These are phyloP conservation scores for Sitta europaea DNA, from an alignment of 2,113 vertebrate genomes.

Conservation along the genomic window DNA sequence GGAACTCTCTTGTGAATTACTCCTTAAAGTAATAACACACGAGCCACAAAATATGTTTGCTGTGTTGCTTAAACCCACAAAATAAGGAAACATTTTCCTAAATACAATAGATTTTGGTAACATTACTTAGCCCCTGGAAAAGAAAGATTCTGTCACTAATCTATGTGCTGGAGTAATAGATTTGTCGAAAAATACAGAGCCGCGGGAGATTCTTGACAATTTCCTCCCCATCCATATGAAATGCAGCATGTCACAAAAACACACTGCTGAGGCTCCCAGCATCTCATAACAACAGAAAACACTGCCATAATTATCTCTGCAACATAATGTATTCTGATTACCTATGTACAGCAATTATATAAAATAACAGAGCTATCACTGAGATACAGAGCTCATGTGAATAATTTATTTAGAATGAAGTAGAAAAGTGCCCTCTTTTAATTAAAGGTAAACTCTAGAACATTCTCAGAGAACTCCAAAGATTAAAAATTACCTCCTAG, in stretches of 20 bases:
- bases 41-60: not conserved
- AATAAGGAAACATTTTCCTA: not conserved
- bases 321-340: slow-evolving; percentile 61
- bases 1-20: not conserved
- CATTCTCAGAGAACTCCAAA: not conserved
- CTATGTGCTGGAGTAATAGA: not conserved
- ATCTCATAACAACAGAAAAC: not conserved
- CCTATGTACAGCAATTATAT: slow-evolving; percentile 30
- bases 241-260: not conserved
- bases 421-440: not conserved
- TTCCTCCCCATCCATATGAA: not conserved
- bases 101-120: not conserved
- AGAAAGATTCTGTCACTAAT: not conserved
- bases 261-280: not conserved
- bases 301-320: slow-evolving; percentile 30
- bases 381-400: slow-evolving; percentile 6
- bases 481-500: not conserved
- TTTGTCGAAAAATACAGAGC: not conserved
- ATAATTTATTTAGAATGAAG: slow-evolving; percentile 28
- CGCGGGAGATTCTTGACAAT: not conserved
- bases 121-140: not conserved
- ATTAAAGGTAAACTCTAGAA: not conserved
- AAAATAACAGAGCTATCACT: slow-evolving; percentile 34
- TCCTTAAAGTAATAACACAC: not conserved
- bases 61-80: not conserved